These are phyloP conservation scores for Myotis davidii DNA, from an alignment of 2,113 vertebrate species.

Conservation along the genomic window DNA sequence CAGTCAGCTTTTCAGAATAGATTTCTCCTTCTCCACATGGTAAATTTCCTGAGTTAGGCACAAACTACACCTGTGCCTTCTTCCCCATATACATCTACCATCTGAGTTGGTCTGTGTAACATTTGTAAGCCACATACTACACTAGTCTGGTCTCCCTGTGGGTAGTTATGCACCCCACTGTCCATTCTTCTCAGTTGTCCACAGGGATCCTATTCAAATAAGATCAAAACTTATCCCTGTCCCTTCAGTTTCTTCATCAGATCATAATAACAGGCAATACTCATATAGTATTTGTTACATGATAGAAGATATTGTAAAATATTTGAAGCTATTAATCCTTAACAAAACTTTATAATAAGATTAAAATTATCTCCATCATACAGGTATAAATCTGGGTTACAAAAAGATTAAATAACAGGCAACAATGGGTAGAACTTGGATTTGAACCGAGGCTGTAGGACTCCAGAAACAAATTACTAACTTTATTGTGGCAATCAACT, in stretches of 20 bases:
- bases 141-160: not conserved
- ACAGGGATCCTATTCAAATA: not conserved
- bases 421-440: not conserved
- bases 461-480: conserved; percentile 36
- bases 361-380: not conserved
- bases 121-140: not conserved
- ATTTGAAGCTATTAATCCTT: not conserved
- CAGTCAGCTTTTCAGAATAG: not conserved
- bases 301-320: not conserved
- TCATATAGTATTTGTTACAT: not conserved
- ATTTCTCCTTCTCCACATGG: conserved; percentile 7
- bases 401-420: not conserved
- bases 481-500: not conserved
- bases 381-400: not conserved
- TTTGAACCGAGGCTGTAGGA: not conserved
- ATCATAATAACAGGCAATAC: not conserved
- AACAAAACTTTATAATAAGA: not conserved
- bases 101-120: not conserved
- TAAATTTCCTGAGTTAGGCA: not conserved
- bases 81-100: not conserved
- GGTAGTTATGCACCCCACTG: not conserved
- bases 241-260: not conserved
- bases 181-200: not conserved
- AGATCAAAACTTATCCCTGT: not conserved
- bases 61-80: not conserved